Base-by-base conservation (phyloP, 2,888 invertebrate genomes). In the Caprella mutica region DNA sequence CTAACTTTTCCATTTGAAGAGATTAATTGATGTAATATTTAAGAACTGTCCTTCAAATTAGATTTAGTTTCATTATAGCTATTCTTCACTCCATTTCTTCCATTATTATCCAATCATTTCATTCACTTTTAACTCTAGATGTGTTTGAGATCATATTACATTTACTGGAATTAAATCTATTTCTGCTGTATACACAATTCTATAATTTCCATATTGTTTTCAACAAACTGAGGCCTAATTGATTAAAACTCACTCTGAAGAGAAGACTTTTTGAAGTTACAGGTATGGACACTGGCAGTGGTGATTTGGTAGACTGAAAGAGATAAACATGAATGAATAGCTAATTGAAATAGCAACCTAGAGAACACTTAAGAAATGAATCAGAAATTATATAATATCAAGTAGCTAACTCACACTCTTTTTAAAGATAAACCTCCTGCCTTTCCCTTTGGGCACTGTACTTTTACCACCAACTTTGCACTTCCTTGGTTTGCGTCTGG, bases 211-310 rank as follows among this genome's bases (percentile, higher is more conserved):
- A 43, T 50, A 1, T 29, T 40, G 52, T 23, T 26, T 8, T 35
- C 14, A 24, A 44, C 39, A 44, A 17, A 8, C 24, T 8, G 39
- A 29, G 12, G 19, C 39, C 26, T 17, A 12, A 27, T 23, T n/a
- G n/a, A 50, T 38, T 14, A 8, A 21, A 29, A 23, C 56, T 56
- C 73, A 81, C 82, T 75, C 84, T 83, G 71, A 82, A 80, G 73
- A 86, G 90, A 23, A 87, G 77, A 68, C 81, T 83, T 59, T 86
- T 83, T 65, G 85, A 85, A 5, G 87, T 86, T 9, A 86, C 81
- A 0, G 86, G 83, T 21, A 87, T 86, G 0, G 89, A 84, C 17
- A 86, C 84, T 9, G 87, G 81, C 1, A 81, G 78, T 0, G 89
- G 87, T 0, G 89, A 85, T 72, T 86, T 88, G 3, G 85, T 77